Conservation (phyloP, 2,113 vertebrate species). For the Orthonyx spaldingii region DNA sequence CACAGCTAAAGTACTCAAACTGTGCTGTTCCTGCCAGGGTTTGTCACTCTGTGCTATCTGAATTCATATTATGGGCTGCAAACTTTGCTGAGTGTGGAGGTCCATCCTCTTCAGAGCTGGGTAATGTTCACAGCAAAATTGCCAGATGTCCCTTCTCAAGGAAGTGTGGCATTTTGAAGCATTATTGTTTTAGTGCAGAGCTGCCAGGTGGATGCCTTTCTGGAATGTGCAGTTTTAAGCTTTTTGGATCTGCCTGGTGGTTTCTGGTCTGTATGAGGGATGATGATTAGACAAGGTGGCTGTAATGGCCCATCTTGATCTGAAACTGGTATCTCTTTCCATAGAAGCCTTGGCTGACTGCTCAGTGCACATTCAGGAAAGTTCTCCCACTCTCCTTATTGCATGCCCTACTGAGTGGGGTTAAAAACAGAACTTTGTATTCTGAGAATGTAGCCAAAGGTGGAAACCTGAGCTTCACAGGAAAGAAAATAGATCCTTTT, state of each 20-base stretch:
- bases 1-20: neutral
- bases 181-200: neutral
- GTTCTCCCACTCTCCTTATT: neutral
- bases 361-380: neutral
- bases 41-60: neutral
- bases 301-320: neutral
- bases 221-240: neutral
- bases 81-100: neutral
- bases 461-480: conserved; percentile 20
- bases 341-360: neutral
- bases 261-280: neutral
- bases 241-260: neutral
- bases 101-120: neutral
- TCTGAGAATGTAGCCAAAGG: neutral
- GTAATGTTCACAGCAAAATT: neutral
- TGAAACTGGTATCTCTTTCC: neutral
- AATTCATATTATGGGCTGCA: accelerated
- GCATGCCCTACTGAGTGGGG: neutral
- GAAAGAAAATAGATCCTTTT: neutral
- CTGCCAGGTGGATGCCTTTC: neutral
- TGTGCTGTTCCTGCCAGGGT: neutral
- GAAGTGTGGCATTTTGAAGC: neutral
- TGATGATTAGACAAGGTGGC: neutral
- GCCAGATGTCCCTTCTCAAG: neutral
- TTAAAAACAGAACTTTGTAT: neutral